Evolutionary conservation across 2,113 vertebrate genomes (phyloP).

Genomic region (Gnathonemus longibarbis): DNA sequence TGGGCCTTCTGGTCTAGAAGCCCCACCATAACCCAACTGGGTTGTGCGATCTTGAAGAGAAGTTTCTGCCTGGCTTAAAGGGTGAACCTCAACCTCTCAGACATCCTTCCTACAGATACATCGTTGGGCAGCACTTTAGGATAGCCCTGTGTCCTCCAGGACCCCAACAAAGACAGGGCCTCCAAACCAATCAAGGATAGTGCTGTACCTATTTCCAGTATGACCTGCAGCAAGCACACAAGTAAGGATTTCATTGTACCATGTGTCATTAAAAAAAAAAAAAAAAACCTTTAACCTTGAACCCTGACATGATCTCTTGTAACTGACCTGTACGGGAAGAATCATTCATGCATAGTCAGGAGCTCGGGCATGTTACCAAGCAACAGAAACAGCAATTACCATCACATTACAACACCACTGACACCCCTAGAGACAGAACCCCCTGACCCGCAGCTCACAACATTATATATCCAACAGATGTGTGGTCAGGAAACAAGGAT

Average conservation of each 20-base stretch:
- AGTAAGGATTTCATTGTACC: background rate
- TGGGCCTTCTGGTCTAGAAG: constrained; percentile 21
- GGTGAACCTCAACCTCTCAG: background rate
- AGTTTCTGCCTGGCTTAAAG: background rate
- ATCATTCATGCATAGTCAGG: background rate
- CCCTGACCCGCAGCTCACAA: background rate
- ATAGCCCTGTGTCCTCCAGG: background rate
- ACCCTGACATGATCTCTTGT: background rate
- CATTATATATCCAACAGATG: background rate
- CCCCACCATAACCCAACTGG: constrained; percentile 28
- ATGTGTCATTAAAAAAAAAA: background rate
- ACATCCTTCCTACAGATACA: background rate
- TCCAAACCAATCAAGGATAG: background rate
- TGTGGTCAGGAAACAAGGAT: background rate
- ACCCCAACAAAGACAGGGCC: background rate
- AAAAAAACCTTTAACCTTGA: background rate
- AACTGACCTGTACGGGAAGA: background rate
- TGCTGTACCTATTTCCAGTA: background rate
- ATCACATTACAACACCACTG: background rate
- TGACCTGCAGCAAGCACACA: background rate
- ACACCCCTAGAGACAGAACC: background rate
- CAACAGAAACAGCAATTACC: background rate
- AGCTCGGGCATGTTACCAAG: background rate
- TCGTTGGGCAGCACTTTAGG: background rate
- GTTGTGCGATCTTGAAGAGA: background rate